Percentiles rank a stretch among this genome's conserved stretches.
Evolutionary conservation across 2,113 vertebrate genomes (phyloP).

Genomic region (Ptychochromis oligacanthus): DNA sequence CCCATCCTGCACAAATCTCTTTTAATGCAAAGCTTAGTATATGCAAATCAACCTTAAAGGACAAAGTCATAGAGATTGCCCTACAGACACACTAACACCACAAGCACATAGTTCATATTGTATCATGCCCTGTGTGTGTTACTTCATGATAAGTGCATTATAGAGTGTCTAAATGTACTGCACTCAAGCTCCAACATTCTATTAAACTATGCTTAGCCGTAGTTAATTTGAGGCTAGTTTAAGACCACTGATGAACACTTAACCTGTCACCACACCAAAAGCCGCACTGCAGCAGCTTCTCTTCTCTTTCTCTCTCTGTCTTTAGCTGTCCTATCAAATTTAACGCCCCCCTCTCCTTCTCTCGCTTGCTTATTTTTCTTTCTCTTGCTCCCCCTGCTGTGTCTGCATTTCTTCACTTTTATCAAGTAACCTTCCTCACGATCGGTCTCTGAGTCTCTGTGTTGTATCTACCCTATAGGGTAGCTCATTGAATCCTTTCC

Average conservation of each 20-base stretch:
- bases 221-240: slow-evolving; percentile 46
- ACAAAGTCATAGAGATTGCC: slow-evolving; percentile 17
- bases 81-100: slow-evolving; percentile 33
- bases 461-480: slow-evolving; percentile 55
- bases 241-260: slow-evolving; percentile 44
- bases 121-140: slow-evolving; percentile 11
- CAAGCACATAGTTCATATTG: slow-evolving; percentile 23
- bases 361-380: slow-evolving; percentile 38
- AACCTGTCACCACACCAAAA: slow-evolving; percentile 58
- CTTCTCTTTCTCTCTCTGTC: slow-evolving; percentile 25
- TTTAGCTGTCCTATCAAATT: slow-evolving; percentile 38
- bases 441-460: slow-evolving; percentile 1
- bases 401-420: slow-evolving; percentile 17
- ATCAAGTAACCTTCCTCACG: background rate
- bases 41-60: slow-evolving; percentile 54
- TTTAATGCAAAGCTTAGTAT: slow-evolving; percentile 23
- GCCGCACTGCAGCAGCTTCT: slow-evolving; percentile 76
- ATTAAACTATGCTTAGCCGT: slow-evolving; percentile 26
- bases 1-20: background rate
- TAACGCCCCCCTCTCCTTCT: slow-evolving; percentile 4
- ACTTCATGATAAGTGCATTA: slow-evolving; percentile 11
- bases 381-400: slow-evolving; percentile 68
- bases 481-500: slow-evolving; percentile 74
- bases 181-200: background rate
- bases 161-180: slow-evolving; percentile 6